Percentiles rank a stretch among this genome's conserved stretches.
These are phyloP conservation scores for Craterocephalus amniculus DNA, from an alignment of 2,797 vertebrate species.

Conservation along the genomic window DNA sequence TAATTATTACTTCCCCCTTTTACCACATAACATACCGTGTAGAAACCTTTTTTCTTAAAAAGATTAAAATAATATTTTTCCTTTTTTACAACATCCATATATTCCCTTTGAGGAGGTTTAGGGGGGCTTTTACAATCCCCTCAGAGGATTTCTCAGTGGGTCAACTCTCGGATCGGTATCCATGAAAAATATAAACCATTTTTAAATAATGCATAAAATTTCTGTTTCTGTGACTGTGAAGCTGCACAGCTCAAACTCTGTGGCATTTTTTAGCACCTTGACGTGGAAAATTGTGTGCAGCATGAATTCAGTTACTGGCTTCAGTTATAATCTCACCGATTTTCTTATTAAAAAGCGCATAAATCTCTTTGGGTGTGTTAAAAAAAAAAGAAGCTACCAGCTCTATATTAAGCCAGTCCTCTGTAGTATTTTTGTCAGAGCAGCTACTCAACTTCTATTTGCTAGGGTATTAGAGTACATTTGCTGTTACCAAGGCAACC, in stretches of 20 bases:
- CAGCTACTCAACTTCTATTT: conserved; percentile 5
- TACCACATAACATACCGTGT: no score
- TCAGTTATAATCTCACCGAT: no score
- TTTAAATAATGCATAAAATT: neutral
- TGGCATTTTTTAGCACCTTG: neutral
- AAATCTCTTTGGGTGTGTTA: neutral
- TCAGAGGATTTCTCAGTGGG: no score
- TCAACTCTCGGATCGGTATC: neutral
- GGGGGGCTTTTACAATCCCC: neutral
- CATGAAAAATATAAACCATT: neutral
- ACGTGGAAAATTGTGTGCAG: neutral
- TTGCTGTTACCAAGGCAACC: conserved; percentile 25
- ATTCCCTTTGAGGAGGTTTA: neutral
- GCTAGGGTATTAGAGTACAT: neutral
- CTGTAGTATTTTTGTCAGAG: neutral
- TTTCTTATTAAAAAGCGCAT: neutral
- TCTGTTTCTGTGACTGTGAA: no score
- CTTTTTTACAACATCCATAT: neutral
- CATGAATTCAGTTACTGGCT: no score
- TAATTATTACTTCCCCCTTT: no score
- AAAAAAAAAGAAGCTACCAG: neutral
- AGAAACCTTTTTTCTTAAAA: no score
- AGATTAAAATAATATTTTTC: no score
- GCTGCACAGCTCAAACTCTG: neutral
- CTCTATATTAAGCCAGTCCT: neutral